These are phyloP conservation scores for Drosophila seclusa DNA, from an alignment of 2,888 invertebrate species.

Conservation along the genomic window DNA sequence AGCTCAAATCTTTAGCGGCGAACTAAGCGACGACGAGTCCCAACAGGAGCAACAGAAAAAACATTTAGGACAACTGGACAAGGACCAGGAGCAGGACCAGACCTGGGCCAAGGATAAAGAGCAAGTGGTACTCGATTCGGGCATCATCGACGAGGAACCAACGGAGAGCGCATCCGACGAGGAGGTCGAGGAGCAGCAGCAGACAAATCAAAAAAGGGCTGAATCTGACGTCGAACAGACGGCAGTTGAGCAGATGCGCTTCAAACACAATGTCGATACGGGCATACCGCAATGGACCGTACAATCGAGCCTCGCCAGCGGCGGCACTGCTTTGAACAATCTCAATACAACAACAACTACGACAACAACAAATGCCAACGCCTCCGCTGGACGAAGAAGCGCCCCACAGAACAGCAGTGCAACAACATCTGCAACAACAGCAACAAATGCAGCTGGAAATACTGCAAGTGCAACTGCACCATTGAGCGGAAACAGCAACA, in stretches of 20 bases:
- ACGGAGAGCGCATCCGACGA: constrained; percentile 32
- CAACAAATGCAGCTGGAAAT: constrained; percentile 48
- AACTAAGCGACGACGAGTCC: constrained; percentile 52
- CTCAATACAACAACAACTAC: constrained; percentile 44
- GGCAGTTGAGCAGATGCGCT: constrained; percentile 85
- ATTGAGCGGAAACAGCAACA: constrained; percentile 43
- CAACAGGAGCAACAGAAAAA: constrained; percentile 34
- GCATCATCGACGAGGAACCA: constrained; percentile 60
- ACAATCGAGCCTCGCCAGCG: constrained; percentile 50
- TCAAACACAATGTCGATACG: constrained; percentile 89
- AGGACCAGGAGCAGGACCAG: constrained; percentile 25
- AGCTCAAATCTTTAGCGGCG: constrained; percentile 68
- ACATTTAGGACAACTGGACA: constrained; percentile 25
- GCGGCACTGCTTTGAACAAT: constrained; percentile 56
- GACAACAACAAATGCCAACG: constrained; percentile 48
- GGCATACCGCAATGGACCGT: constrained; percentile 88
- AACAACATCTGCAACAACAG: constrained; percentile 16
- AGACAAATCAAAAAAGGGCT: constrained; percentile 21
- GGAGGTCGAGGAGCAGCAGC: constrained; percentile 16
- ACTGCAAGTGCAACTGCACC: constrained; percentile 64
- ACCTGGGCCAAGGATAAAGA: constrained; percentile 30
- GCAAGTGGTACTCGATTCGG: constrained; percentile 58
- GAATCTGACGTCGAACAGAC: constrained; percentile 53
- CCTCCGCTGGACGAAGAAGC: constrained; percentile 51
- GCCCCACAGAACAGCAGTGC: constrained; percentile 30